Conservation (phyloP, 2,888 invertebrate genomes). For the Sphaeridia pumilis region DNA sequence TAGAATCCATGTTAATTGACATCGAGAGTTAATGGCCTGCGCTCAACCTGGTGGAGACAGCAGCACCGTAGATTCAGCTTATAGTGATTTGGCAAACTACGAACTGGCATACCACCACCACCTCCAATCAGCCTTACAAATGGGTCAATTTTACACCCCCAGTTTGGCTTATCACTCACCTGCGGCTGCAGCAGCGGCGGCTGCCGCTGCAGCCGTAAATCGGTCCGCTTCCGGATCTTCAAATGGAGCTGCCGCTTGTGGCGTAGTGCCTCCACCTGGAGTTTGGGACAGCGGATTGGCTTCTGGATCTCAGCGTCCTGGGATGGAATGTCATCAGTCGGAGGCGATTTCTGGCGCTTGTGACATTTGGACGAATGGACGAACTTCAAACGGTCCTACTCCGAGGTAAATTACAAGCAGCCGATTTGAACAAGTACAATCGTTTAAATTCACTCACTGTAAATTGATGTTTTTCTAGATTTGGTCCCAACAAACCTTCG, state of each 20-base stretch:
- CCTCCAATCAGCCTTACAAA: slow-evolving; percentile 27
- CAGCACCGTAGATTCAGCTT: slow-evolving; percentile 3
- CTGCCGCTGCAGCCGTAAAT: slow-evolving; percentile 20
- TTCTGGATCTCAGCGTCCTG: background rate
- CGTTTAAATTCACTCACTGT: no score
- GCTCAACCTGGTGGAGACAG: slow-evolving; percentile 4
- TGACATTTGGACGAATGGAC: slow-evolving; percentile 7
- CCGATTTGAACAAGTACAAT: no score
- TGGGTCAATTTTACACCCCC: slow-evolving; percentile 34
- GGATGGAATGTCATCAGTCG: background rate
- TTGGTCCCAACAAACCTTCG: slow-evolving; percentile 7
- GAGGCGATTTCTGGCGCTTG: background rate
- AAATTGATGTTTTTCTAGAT: background rate
- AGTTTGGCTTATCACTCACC: slow-evolving; percentile 18
- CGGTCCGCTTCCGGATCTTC: slow-evolving; percentile 12
- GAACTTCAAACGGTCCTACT: background rate
- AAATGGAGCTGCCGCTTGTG: background rate
- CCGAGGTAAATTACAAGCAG: slow-evolving; percentile 13
- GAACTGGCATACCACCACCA: slow-evolving; percentile 26
- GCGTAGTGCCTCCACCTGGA: background rate
- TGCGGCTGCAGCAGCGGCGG: slow-evolving; percentile 24
- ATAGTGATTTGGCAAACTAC: slow-evolving; percentile 19
- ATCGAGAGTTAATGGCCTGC: slow-evolving; percentile 12
- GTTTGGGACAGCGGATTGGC: slow-evolving; percentile 8
- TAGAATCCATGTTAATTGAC: background rate